phyloP scores from a whole-genome alignment of 1,140 invertebrate species.

The Tetraneura akinire region DNA sequence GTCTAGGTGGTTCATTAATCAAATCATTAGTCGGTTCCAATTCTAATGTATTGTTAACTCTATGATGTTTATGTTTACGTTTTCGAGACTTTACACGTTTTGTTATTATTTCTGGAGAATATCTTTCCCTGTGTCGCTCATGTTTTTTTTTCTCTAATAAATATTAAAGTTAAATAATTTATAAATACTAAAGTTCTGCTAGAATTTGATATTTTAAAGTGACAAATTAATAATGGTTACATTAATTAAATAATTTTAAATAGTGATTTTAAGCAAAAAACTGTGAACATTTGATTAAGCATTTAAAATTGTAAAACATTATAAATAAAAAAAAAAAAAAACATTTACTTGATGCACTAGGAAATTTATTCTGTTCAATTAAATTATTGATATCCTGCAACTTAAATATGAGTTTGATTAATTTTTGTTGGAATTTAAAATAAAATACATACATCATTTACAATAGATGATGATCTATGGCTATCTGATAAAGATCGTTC shows the following conservation, averaged over 20 bases:
- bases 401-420: neutral
- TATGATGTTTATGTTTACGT: slow-evolving; percentile 68
- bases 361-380: slow-evolving; percentile 12
- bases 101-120: slow-evolving; percentile 42
- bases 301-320: neutral
- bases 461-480: slow-evolving; percentile 35
- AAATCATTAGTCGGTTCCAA: slow-evolving; percentile 61
- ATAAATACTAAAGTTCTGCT: neutral
- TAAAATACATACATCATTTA: slow-evolving; percentile 25
- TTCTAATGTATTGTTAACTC: slow-evolving; percentile 68
- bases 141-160: slow-evolving; percentile 51
- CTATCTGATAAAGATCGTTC: slow-evolving; percentile 35
- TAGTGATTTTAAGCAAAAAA: too few species aligned
- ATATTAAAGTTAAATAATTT: neutral
- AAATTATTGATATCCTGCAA: slow-evolving; percentile 7
- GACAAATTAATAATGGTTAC: too few species aligned
- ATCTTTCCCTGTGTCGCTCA: slow-evolving; percentile 25
- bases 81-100: slow-evolving; percentile 62
- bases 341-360: slow-evolving; percentile 1
- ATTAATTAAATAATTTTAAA: too few species aligned
- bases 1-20: slow-evolving; percentile 62
- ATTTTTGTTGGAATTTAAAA: neutral
- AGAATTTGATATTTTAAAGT: too few species aligned
- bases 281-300: too few species aligned
- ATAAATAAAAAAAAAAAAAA: neutral